Evolutionary conservation across 2,888 invertebrate species (phyloP), one percentile per base, ranked within the genome.

Genomic region (Drosophila neonasuta): DNA sequence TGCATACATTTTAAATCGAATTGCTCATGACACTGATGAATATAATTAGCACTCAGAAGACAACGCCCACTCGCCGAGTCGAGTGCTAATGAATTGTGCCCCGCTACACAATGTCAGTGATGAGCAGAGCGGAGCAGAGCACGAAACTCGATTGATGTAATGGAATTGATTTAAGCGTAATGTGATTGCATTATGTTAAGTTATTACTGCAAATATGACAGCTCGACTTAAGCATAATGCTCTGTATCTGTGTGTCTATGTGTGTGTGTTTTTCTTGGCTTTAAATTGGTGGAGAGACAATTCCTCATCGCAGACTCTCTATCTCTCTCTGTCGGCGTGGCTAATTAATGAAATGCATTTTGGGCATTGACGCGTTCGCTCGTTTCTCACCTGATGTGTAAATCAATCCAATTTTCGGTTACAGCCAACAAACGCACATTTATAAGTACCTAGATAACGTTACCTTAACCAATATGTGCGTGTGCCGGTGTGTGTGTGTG

Each of bases 341-440:
- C 42, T 69, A 71, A 87, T 79, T 74, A 86, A 71, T 71, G 66
- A 70, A 87, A 62, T 78, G 84, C 77, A 77, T 77, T 67, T 67
- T 72, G 67, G 54, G 49, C 61, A 46, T 56, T 69, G 63, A 32
- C 41, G 70, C 54, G 34, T 68, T 74, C 64, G 71, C 79, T 77
- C 61, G 17, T 56, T 49, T 79, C 79, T 77, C 88, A 82, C 84
- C 86, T 84, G 75, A 80, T 78, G 87, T 89, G 88, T 80, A 86
- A 88, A 89, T 89, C 89, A 88, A 89, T 84, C 87, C 74, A 75
- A 71, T 82, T 86, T 79, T 79, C 65, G 69, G 69, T 57, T 62
- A 75, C 65, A 65, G 62, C 56, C 49, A 52, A 71, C 56, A 51
- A 13, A 46, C 59, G 56, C 50, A 57, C 51, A 57, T 52, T 41